These are phyloP conservation scores for Dendropsophus ebraccatus DNA, from an alignment of 2,113 vertebrate species.

Conservation along the genomic window DNA sequence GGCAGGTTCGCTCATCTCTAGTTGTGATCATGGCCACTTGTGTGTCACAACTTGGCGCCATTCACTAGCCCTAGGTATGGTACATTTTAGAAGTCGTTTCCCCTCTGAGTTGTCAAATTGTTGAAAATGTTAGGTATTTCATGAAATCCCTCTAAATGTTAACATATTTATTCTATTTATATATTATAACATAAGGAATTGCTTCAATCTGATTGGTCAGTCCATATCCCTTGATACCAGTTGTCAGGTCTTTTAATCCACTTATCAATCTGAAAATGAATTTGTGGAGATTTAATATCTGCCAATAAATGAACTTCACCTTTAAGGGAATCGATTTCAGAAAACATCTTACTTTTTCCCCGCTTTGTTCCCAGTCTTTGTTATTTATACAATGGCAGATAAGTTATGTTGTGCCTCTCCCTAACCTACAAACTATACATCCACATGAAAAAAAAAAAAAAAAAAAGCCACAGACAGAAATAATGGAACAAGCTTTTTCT, in stretches of 20 bases:
- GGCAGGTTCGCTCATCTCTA: too few species aligned
- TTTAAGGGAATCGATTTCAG: not conserved
- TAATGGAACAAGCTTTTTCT: constrained; percentile 37
- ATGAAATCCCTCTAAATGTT: too few species aligned
- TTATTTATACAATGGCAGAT: constrained; percentile 21
- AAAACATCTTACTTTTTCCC: constrained; percentile 31
- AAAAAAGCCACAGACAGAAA: constrained; percentile 13
- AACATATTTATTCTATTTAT: too few species aligned
- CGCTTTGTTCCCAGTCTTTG: constrained; percentile 45
- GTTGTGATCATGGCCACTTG: too few species aligned
- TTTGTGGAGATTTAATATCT: not conserved
- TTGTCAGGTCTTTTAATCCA: not conserved
- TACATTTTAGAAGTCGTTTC: too few species aligned
- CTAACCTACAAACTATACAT: constrained; percentile 33
- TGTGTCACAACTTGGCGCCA: too few species aligned
- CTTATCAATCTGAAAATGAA: not conserved
- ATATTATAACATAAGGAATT: not conserved
- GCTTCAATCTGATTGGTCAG: not conserved
- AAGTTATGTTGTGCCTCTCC: constrained; percentile 15
- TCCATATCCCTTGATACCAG: not conserved
- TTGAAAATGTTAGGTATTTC: too few species aligned
- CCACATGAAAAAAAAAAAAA: constrained; percentile 22
- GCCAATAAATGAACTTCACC: not conserved
- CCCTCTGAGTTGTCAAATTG: too few species aligned
- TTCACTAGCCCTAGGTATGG: too few species aligned